phyloP scores from a whole-genome alignment of 2,888 invertebrate species.

The Lymantria dispar region DNA sequence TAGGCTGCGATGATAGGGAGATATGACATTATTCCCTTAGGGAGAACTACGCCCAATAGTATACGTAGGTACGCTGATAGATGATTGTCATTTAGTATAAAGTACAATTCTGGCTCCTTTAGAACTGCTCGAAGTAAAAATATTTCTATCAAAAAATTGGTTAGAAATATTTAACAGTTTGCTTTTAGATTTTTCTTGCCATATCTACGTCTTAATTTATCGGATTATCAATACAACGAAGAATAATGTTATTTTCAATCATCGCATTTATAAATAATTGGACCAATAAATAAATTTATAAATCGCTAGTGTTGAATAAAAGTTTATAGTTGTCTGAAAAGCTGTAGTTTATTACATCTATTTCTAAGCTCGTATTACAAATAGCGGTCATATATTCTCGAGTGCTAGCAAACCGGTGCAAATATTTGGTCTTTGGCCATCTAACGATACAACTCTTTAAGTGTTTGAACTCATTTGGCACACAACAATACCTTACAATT shows the following conservation, averaged over 20 bases:
- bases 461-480: too few relatives aligned
- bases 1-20: too few relatives aligned
- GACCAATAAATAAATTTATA: slow-evolving; percentile 18
- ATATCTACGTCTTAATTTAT: neutral
- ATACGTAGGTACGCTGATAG: too few relatives aligned
- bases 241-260: slow-evolving; percentile 9
- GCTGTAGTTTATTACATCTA: slow-evolving; percentile 19
- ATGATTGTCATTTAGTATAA: too few relatives aligned
- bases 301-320: slow-evolving; percentile 13
- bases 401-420: too few relatives aligned
- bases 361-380: slow-evolving; percentile 24
- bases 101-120: too few relatives aligned
- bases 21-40: too few relatives aligned
- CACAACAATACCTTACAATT: too few relatives aligned
- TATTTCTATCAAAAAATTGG: neutral
- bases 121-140: too few relatives aligned
- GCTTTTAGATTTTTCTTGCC: neutral
- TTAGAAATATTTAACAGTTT: neutral
- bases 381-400: slow-evolving; percentile 2
- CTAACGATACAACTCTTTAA: too few relatives aligned
- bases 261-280: slow-evolving; percentile 12
- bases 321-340: slow-evolving; percentile 13
- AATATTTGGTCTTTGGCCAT: too few relatives aligned
- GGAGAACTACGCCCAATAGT: too few relatives aligned
- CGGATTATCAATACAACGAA: neutral